Evolutionary conservation across 2,797 vertebrate genomes (phyloP).

Genomic region (Fundulus diaphanus): DNA sequence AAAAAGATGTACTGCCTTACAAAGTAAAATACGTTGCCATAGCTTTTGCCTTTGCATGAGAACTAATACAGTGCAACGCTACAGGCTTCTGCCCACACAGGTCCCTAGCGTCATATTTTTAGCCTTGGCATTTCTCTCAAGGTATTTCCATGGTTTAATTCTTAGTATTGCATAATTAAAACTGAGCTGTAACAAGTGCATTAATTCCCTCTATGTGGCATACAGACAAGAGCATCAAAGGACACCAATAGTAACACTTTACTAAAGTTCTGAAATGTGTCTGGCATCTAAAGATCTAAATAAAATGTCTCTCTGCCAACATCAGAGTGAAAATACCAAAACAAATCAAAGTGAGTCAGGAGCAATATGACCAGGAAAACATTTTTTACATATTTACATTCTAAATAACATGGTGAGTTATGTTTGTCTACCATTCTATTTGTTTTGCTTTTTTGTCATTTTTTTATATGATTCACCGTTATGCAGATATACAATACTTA

Average conservation of each 20-base stretch:
- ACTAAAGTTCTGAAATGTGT: constrained; percentile 7
- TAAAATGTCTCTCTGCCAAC: neutral
- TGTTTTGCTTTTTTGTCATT: too few species aligned
- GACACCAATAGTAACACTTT: constrained; percentile 1
- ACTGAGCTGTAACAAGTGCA: constrained; percentile 38
- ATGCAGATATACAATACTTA: too few species aligned
- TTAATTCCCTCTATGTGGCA: constrained; percentile 12
- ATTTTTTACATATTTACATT: too few species aligned
- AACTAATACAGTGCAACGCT: constrained; percentile 40
- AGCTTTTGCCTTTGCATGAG: constrained; percentile 28
- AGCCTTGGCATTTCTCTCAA: constrained; percentile 70
- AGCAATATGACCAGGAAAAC: neutral
- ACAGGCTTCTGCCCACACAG: constrained; percentile 56
- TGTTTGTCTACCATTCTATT: neutral
- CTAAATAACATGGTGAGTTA: constrained; percentile 27
- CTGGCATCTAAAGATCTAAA: neutral
- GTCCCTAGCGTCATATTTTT: constrained; percentile 65
- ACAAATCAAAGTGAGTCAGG: neutral
- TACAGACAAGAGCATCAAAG: constrained; percentile 27
- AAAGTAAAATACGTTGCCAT: constrained; percentile 30
- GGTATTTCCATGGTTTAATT: constrained; percentile 65
- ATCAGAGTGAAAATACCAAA: constrained; percentile 7
- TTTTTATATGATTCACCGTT: too few species aligned
- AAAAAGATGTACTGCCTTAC: neutral
- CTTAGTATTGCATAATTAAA: constrained; percentile 62